Evolutionary conservation across 2,797 vertebrate genomes (phyloP).

Genomic region (Megaceryle alcyon): DNA sequence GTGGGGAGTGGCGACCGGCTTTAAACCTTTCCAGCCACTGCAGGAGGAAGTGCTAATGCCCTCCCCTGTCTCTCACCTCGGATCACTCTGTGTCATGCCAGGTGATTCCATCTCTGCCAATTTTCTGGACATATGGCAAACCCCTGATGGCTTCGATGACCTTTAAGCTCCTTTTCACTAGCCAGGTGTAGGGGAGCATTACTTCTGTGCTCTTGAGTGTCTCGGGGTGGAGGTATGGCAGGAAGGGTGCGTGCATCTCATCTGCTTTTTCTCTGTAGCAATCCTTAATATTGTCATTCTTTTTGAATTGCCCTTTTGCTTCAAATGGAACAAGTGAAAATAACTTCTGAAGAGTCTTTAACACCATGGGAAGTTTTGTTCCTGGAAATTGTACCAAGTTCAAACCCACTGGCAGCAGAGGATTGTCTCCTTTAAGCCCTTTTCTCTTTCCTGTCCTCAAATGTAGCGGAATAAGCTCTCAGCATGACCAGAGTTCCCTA

Average conservation of each 20-base stretch:
- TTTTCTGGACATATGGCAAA: background rate
- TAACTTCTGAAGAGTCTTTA: background rate
- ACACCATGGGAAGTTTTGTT: background rate
- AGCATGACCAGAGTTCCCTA: background rate
- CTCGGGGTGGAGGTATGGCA: fast-evolving
- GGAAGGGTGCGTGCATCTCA: fast-evolving
- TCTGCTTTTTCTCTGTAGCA: background rate
- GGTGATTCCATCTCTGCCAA: background rate
- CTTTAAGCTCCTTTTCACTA: conserved; percentile 23
- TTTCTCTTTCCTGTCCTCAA: background rate
- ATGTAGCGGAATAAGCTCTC: background rate
- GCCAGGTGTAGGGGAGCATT: background rate
- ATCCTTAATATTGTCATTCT: background rate
- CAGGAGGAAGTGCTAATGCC: background rate
- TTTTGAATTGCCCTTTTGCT: background rate
- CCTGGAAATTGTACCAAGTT: background rate
- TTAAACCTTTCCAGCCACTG: background rate
- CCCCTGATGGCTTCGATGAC: background rate
- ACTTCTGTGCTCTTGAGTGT: background rate
- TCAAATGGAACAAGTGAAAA: background rate
- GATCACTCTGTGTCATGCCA: background rate
- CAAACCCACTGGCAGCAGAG: background rate
- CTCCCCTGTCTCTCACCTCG: background rate
- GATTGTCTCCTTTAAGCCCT: background rate
- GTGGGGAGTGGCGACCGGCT: background rate